Base-by-base conservation (phyloP, 2,888 invertebrate genomes). In the Lottia gigantea region DNA sequence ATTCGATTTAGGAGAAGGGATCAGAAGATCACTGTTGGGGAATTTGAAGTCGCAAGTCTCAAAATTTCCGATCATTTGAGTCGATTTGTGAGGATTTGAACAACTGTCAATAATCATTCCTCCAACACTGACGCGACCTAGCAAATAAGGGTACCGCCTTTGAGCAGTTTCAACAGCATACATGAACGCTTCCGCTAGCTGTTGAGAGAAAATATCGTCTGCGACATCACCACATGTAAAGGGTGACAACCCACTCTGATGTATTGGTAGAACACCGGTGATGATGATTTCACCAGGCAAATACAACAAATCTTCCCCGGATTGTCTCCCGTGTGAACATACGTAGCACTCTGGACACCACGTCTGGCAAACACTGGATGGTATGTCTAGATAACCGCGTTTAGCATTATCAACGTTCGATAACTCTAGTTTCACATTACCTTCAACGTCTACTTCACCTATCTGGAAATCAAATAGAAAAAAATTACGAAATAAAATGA, bases 81-180 rank as follows among this genome's bases (percentile, higher is more conserved):
- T 31, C 1, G 77, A 74, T 25, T 71, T 71, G 16, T 72, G 72
- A 12, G 68, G 62, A 62, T 78, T 75, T 8, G 80, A 78, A 65
- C 84, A 85, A 0, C 82, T 77, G 68, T 85, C 84, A 12, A 83
- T 45, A 46, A 83, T 49, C 3, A 83, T 55, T 0, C 77, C 78
- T 0, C 84, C 84, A 0, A 83, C 62, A 0, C 26, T 71, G 0
- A 82, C 71, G 19, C 77, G 76, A 1, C 77, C 76, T 12, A 85
- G 73, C 2, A 82, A 65, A 19, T 74, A 67, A 0, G 77, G 73
- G 64, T 81, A 82, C 55, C 83, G 70, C 0, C 16, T 19, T n/a
- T 77, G 73, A 15, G 75, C 71, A 8, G 80, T 76, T 62, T 72
- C 67, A 2, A 85, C 66, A 6, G 83, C 82, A 66, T 75, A 85